These are phyloP conservation scores for Chelonus insularis DNA, from an alignment of 1,140 invertebrate genomes.

Conservation along the genomic window DNA sequence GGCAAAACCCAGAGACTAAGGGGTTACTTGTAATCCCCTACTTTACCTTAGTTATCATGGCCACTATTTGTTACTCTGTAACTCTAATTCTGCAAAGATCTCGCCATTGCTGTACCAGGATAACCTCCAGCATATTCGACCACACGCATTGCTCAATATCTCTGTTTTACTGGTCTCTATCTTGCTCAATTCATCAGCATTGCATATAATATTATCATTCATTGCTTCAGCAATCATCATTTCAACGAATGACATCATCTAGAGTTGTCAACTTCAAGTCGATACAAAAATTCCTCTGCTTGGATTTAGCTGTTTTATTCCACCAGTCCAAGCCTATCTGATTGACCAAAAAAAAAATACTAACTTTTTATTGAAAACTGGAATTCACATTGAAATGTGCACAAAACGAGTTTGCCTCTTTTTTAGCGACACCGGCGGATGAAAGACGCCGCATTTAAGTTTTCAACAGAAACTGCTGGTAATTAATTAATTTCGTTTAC, in stretches of 20 bases:
- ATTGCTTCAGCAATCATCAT: no score
- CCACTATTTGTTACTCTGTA: conserved; percentile 38
- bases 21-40: conserved; percentile 44
- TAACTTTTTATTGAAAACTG: no score
- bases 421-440: conserved; percentile 24
- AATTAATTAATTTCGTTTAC: conserved; percentile 43
- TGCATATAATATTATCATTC: background rate
- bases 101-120: conserved; percentile 32
- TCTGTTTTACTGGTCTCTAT: background rate
- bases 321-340: no score
- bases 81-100: conserved; percentile 31
- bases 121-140: conserved; percentile 22
- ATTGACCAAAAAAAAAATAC: no score
- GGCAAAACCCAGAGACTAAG: conserved; percentile 30
- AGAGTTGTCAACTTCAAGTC: no score
- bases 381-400: background rate
- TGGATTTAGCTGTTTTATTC: background rate
- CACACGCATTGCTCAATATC: background rate
- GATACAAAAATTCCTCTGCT: no score
- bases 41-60: conserved; percentile 38
- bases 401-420: conserved; percentile 23
- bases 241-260: no score
- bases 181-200: background rate
- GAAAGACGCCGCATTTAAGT: conserved; percentile 32
- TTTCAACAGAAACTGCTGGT: conserved; percentile 1